Evolutionary conservation across 2,888 invertebrate genomes (phyloP), one percentile per base, ranked within the genome.

Genomic region (Philereme vetulata): DNA sequence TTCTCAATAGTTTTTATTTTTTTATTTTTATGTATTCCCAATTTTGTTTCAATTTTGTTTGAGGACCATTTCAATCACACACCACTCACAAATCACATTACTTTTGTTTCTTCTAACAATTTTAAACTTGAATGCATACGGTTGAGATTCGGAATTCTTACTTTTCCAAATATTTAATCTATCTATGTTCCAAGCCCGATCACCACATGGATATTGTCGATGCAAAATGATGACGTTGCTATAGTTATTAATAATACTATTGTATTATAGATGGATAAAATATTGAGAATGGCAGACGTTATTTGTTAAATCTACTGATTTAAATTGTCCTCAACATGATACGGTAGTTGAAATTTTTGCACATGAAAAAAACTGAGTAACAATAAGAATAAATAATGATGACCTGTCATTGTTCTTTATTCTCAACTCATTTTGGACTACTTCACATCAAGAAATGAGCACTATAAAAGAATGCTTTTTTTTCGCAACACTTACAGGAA

Each of bases 321-420:
- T 53, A 67, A 67, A 72, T 69, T 62, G 67, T 77, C 68, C 70
- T 74, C 72, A 67, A 57, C 53, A 64, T 56, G 60, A 64, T 58
- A 69, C 64, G 65, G 67, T 71, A 59, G n/a, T n/a, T 56, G 66
- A 62, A 51, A 11, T 54, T 48, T 42, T 61, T 62, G 60, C 35
- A 47, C 59, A 63, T 61, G 35, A 60, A 66, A 55, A 62, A 43
- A 67, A 65, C 66, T 56, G 61, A 34, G 36, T 44, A 64, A 71
- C 40, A 70, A 71, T 74, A 70, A 56, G 70, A 66, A 70, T 58
- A 71, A 60, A 70, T 69, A 68, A 61, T 58, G 32, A 38, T 42
- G 21, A 21, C 11, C 7, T 4, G 38, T 55, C 35, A 58, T 55
- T 58, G 6, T 66, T 56, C 59, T 67, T 69, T 72, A 57, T 70